Evolutionary conservation across 2,797 vertebrate species (phyloP).

Genomic region (Falco rusticolus): DNA sequence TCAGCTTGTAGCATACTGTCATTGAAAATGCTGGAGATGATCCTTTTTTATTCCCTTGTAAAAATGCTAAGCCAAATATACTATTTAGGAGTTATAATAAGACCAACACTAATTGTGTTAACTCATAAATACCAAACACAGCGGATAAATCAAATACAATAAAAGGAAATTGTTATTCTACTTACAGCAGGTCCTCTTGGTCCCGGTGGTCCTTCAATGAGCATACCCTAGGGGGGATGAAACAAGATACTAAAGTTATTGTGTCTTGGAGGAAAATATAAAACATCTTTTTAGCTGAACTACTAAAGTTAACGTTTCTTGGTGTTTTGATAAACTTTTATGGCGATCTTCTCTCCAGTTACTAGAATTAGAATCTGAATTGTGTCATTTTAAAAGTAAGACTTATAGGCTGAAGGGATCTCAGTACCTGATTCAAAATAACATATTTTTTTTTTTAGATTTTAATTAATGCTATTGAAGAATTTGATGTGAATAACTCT

Average conservation of each 20-base stretch:
- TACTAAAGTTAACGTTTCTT: background rate
- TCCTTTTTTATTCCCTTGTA: background rate
- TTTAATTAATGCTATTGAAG: background rate
- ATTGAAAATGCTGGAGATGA: background rate
- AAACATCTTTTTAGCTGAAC: background rate
- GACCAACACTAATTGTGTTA: background rate
- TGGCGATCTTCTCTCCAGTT: background rate
- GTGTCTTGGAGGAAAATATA: background rate
- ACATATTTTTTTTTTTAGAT: background rate
- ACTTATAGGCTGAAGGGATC: background rate
- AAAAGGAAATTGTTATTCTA: conserved; percentile 45
- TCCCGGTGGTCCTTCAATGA: conserved; percentile 94
- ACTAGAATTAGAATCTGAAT: background rate
- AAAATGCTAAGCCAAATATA: background rate
- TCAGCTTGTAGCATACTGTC: background rate
- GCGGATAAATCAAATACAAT: background rate
- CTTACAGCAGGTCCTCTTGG: conserved; percentile 90
- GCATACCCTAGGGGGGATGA: conserved; percentile 88
- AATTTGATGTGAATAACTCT: background rate
- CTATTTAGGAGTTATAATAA: background rate
- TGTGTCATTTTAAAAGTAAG: background rate
- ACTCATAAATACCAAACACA: background rate
- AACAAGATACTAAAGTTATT: background rate
- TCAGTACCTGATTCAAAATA: background rate
- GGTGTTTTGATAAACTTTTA: background rate